Evolutionary conservation across 2,888 invertebrate species (phyloP).

Genomic region (Incurvaria masculella): DNA sequence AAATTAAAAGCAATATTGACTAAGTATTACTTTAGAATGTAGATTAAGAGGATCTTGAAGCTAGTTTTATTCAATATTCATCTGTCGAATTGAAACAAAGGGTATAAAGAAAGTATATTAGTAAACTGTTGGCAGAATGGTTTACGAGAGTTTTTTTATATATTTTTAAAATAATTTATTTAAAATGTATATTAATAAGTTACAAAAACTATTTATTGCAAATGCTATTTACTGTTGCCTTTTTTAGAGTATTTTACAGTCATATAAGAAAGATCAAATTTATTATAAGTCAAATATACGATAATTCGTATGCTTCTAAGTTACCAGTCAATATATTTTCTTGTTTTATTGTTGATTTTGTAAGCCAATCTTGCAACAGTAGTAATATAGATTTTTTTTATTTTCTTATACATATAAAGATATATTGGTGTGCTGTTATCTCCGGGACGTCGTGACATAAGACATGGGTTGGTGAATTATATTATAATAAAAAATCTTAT

Average conservation of each 20-base stretch:
- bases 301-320: not conserved
- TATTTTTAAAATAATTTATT: slow-evolving; percentile 1
- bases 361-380: not conserved
- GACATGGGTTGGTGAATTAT: not conserved
- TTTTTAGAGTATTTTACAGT: slow-evolving; percentile 5
- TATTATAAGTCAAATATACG: not conserved
- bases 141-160: not conserved
- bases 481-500: too few species aligned
- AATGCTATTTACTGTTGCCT: slow-evolving; percentile 35
- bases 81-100: slow-evolving; percentile 34
- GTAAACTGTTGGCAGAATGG: slow-evolving; percentile 24
- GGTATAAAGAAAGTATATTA: slow-evolving; percentile 27
- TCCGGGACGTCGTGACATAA: not conserved
- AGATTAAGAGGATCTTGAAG: not conserved
- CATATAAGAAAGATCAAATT: not conserved
- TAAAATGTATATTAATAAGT: slow-evolving; percentile 26
- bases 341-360: not conserved
- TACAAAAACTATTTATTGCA: slow-evolving; percentile 35
- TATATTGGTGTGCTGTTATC: not conserved
- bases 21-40: not conserved
- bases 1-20: not conserved
- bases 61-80: slow-evolving; percentile 1
- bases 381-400: not conserved
- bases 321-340: not conserved
- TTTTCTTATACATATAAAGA: not conserved